Percentiles rank a stretch among this genome's conserved stretches.
phyloP scores from a whole-genome alignment of 2,113 vertebrate genomes.

The Otocyon megalotis region DNA sequence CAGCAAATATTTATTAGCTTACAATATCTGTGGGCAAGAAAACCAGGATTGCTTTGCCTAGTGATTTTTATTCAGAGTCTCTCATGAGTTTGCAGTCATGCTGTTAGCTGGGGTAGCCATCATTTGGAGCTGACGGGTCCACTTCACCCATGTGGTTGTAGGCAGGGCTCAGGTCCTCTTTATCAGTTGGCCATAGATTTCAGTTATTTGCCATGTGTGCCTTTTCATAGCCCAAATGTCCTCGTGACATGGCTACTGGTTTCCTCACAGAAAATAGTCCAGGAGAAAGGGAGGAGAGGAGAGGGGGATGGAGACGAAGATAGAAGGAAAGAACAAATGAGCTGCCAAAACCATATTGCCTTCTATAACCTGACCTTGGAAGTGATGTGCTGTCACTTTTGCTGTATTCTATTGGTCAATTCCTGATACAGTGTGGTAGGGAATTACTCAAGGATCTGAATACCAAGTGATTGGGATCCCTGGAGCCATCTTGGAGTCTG shows the following conservation, averaged over 20 bases:
- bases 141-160: not conserved
- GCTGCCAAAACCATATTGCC: not conserved
- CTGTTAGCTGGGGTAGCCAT: not conserved
- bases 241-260: not conserved
- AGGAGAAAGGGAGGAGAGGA: not conserved
- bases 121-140: not conserved
- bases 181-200: not conserved
- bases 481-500: not conserved
- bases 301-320: not conserved
- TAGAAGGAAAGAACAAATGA: not conserved
- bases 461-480: not conserved
- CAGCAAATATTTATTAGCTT: not conserved
- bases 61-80: not conserved
- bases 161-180: not conserved
- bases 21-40: not conserved
- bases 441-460: not conserved
- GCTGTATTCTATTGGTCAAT: not conserved
- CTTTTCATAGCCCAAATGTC: not conserved
- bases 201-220: not conserved
- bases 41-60: not conserved
- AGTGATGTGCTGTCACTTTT: not conserved
- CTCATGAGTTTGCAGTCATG: not conserved
- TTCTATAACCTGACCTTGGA: not conserved
- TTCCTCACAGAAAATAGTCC: not conserved
- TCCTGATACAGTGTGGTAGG: not conserved